Base-by-base conservation (phyloP, 2,113 vertebrate species). In the Antidorcas marsupialis region DNA sequence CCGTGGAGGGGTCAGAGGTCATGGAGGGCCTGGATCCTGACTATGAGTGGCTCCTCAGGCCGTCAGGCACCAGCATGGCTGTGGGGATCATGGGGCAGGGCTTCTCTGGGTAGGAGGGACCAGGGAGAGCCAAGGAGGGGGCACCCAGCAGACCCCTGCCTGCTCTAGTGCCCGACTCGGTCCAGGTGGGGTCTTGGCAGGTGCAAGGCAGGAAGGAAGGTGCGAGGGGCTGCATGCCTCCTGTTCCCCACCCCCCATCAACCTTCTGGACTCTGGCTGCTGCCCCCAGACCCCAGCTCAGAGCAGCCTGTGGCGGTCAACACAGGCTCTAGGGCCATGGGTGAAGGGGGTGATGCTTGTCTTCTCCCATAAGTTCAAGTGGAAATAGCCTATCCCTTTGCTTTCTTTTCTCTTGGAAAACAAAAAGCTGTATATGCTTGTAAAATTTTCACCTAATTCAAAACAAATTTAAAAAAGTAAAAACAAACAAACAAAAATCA, bases 391-490 rank as follows among this genome's bases (percentile, higher is more conserved):
- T 45, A 10, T 82, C 50, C 8, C 79, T 52, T 55, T 67, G 7
- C 25, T 92, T 74, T 64, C 11, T 47, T 83, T 89, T 21, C 9
- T 52, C 16, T 85, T 33, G 14, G 87, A 83, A 30, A 83, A 36
- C 55, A 47, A 92, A 76, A 78, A 79, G 28, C n/a, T 19, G 17
- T 53, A 62, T 47, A n/a, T 21, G 16, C 13, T 88, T 4, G 6
- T 86, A 89, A 87, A 91, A 17, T 13, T 64, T 83, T 87, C 52
- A 81, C n/a, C 39, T 89, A 64, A 84, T 86, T 87, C 57, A 78
- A 91, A 91, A 15, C 39, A 53, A 84, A 33, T 43, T 14, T 27
- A n/a, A 55, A 43, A 23, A 15, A 39, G 12, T 3, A 21, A 47
- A 47, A 21, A 53, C 50, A 53, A 52, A 33, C 78, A 50, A 50